phyloP scores from a whole-genome alignment of 2,113 vertebrate species.

The Alligator sinensis region DNA sequence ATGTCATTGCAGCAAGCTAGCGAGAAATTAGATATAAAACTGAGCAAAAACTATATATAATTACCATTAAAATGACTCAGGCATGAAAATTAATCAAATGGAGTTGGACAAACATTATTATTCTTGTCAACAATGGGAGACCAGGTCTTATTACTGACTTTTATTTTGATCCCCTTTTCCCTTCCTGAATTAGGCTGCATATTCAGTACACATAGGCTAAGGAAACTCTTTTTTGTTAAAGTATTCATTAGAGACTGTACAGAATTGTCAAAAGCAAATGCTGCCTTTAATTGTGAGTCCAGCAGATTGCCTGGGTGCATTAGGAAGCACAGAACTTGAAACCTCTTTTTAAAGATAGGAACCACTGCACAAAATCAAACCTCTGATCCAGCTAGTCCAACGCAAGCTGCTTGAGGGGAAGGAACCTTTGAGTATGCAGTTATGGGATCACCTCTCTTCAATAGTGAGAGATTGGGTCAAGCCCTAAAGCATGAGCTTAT shows the following conservation, averaged over 20 bases:
- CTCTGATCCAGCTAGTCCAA: neutral
- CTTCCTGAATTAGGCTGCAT: neutral
- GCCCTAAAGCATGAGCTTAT: neutral
- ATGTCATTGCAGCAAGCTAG: constrained; percentile 69
- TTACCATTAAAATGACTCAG: constrained; percentile 77
- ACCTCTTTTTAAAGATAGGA: neutral
- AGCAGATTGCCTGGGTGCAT: neutral
- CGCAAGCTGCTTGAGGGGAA: neutral
- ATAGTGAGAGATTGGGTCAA: neutral
- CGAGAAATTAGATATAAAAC: constrained; percentile 76
- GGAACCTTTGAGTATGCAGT: neutral
- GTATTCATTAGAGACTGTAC: neutral
- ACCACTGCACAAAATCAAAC: neutral
- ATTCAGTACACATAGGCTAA: neutral
- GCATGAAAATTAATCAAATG: constrained; percentile 76
- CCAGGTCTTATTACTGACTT: constrained; percentile 56
- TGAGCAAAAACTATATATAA: constrained; percentile 77
- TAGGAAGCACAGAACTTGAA: neutral
- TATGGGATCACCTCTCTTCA: neutral
- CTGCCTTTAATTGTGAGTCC: neutral
- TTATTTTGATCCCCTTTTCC: constrained; percentile 43
- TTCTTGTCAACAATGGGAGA: constrained; percentile 65
- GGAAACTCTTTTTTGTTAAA: neutral
- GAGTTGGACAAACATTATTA: constrained; percentile 66
- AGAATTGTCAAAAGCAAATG: neutral